Conservation (phyloP, 2,888 invertebrate genomes). For the Pristionchus arcanus region DNA sequence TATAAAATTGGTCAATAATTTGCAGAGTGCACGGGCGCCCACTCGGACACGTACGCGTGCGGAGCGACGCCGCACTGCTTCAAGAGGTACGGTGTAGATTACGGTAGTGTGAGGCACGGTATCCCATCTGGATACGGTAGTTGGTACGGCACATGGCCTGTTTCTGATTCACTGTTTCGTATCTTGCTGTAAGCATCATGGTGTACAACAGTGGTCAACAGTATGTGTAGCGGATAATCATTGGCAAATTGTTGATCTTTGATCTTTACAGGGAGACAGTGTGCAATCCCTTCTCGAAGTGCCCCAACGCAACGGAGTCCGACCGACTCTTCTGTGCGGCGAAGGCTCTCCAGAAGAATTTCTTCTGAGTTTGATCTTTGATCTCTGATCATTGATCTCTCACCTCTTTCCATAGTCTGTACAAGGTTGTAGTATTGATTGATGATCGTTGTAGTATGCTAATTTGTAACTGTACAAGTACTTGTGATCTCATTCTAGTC, state of each 20-base stretch:
- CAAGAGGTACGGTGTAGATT: conserved; percentile 54
- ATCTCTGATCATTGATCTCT: background rate
- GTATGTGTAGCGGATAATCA: background rate
- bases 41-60: conserved; percentile 61
- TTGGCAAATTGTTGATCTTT: background rate
- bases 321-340: conserved; percentile 69
- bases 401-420: background rate
- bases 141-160: too few relatives aligned
- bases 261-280: conserved; percentile 63
- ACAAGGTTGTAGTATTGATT: background rate
- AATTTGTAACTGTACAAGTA: background rate
- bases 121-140: background rate
- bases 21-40: conserved; percentile 55
- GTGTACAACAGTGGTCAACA: too few relatives aligned
- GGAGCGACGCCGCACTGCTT: conserved; percentile 67
- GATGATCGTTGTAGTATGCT: background rate
- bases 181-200: too few relatives aligned
- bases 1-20: background rate
- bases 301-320: conserved; percentile 69
- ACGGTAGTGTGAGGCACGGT: background rate
- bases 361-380: background rate
- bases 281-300: conserved; percentile 71
- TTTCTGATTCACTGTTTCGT: too few relatives aligned
- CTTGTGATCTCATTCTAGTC: background rate
- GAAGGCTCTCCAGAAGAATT: background rate